Conservation (phyloP, 2,797 vertebrate genomes). For the Merluccius polli region DNA sequence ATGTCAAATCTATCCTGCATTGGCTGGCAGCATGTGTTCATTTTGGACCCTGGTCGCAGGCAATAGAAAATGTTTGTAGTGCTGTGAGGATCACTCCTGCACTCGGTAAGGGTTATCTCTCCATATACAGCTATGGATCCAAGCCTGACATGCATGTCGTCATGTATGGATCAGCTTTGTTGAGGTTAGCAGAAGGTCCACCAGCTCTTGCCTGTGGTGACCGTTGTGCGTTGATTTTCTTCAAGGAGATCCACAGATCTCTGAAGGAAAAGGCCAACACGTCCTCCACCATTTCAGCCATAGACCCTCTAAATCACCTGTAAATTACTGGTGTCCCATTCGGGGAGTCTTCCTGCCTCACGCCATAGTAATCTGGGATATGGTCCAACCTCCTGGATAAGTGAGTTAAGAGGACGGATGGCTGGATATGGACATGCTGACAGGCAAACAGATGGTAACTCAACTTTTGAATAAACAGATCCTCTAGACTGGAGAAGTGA, state of each 20-base stretch:
- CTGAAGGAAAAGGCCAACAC: background rate
- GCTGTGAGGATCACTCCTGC: background rate
- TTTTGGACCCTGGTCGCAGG: too few species aligned
- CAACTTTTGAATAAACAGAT: background rate
- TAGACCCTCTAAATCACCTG: background rate
- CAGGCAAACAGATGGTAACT: background rate
- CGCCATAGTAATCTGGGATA: background rate
- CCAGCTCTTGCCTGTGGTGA: background rate
- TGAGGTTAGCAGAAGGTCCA: background rate
- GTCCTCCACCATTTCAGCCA: background rate
- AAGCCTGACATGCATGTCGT: background rate
- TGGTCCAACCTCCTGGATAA: conserved; percentile 1
- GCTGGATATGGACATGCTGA: background rate
- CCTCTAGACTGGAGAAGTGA: too few species aligned
- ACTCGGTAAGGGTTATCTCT: background rate
- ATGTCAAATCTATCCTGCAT: background rate
- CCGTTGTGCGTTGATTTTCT: background rate
- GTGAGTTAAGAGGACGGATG: background rate
- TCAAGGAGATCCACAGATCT: background rate
- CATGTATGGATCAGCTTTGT: background rate
- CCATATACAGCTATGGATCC: background rate
- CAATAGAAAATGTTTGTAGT: background rate
- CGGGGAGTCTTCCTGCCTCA: background rate
- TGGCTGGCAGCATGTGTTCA: background rate
- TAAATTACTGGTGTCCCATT: background rate